Base-by-base conservation (phyloP, 2,888 invertebrate species). In the Ephialtes manifestator region DNA sequence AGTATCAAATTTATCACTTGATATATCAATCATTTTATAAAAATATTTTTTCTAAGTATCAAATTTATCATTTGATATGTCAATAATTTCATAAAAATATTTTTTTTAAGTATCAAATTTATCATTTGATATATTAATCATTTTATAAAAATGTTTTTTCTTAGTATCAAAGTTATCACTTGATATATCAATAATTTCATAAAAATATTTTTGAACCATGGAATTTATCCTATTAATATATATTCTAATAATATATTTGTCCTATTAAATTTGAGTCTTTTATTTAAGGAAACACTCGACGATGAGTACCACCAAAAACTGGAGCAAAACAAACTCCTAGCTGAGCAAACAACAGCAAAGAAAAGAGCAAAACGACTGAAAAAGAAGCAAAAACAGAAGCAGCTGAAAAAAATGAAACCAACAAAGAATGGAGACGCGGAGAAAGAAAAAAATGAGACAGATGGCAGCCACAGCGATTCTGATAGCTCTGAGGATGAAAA, bases 281-380 rank as follows among this genome's bases (percentile, higher is more conserved):
- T 39, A 1, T 87, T 81, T 48, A 75, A 98, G 96, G 98, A 99
- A 94, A 96, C 96, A 85, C 94, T 97, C 74, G 98, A 99, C 94
- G 96, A 97, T 7, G 97, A 97, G 78, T 99, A 97, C 94, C 97
- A 97, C 87, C 93, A 94, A 58, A 98, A 97, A 94, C 94, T 99
- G 51, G 97, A 97, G 93, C 96, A 97, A 89, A 98, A 98, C 93
- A 94, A 94, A 87, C 95, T 92, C 90, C 94, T 94, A 89, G 97
- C 97, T 11, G 98, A 98, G 88, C 96, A 97, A 90, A 96, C 95
- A 92, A 99, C 99, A 4, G 98, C 98, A 0, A 99, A 99, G 92
- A 99, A 98, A 93, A 95, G 99, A 89, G 97, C 97, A 0, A 99
- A 99, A 93, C 96, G 99, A 72, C 92, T 97, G 80, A 98, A 97